Evolutionary conservation across 2,888 invertebrate genomes (phyloP).

Genomic region (Spodoptera littoralis): DNA sequence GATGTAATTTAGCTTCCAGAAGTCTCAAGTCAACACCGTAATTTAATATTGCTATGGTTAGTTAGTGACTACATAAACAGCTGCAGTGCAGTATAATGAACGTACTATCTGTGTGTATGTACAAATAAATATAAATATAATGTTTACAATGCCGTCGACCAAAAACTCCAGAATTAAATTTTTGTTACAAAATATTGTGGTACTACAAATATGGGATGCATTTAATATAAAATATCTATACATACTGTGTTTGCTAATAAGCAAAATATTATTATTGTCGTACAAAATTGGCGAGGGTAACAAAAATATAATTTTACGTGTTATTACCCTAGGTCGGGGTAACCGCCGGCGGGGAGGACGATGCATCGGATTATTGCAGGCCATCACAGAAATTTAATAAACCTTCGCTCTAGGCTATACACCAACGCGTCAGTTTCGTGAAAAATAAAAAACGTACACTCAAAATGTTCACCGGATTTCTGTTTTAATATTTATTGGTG

Average conservation of each 20-base stretch:
- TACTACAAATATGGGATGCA: no score
- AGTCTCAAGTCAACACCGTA: no score
- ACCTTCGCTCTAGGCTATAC: slow-evolving; percentile 53
- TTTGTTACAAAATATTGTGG: no score
- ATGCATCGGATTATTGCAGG: slow-evolving; percentile 62
- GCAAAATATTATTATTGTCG: slow-evolving; percentile 5
- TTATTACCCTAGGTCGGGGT: slow-evolving; percentile 8
- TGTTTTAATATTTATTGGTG: slow-evolving; percentile 11
- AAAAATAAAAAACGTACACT: slow-evolving; percentile 42
- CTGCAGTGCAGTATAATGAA: no score
- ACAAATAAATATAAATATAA: no score
- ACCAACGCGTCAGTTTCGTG: slow-evolving; percentile 36
- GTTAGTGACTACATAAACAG: no score
- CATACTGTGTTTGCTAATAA: slow-evolving; percentile 2
- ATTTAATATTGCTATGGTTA: no score
- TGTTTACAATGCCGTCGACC: no score
- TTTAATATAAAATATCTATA: no score
- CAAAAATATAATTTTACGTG: slow-evolving; percentile 28
- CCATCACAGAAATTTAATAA: slow-evolving; percentile 68
- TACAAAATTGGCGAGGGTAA: slow-evolving; percentile 5
- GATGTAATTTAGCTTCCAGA: no score
- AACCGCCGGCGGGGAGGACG: slow-evolving; percentile 4
- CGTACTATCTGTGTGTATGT: no score
- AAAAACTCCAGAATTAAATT: no score
- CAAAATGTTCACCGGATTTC: slow-evolving; percentile 2